Conservation (phyloP, 2,113 vertebrate genomes). For the Sceloporus tristichus region DNA sequence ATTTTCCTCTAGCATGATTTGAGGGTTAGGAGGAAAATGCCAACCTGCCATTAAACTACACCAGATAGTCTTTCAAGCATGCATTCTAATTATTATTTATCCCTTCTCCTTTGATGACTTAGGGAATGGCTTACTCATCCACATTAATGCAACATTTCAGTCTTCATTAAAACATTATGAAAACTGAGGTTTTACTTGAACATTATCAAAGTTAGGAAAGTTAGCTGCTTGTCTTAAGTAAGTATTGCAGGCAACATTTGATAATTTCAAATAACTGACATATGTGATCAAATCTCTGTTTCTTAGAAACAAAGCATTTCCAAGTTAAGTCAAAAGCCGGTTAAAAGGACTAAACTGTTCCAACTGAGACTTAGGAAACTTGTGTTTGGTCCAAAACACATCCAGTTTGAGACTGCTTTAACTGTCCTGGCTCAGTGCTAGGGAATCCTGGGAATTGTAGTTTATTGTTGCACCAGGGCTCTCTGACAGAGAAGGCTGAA, state of each 20-base stretch:
- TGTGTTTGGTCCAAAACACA: no score
- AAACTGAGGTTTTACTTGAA: conserved; percentile 31
- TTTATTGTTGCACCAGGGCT: no score
- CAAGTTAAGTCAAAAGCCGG: neutral
- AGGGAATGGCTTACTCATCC: conserved; percentile 34
- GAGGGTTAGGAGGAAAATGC: conserved; percentile 37
- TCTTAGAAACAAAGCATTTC: neutral
- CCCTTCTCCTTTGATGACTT: conserved; percentile 33
- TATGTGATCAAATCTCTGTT: neutral
- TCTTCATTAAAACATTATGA: conserved; percentile 33
- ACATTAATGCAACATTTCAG: conserved; percentile 31
- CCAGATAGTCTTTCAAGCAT: conserved; percentile 40
- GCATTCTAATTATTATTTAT: conserved; percentile 47
- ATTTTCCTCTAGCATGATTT: conserved; percentile 34
- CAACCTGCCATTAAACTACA: conserved; percentile 40
- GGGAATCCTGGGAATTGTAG: no score
- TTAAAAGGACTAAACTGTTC: neutral
- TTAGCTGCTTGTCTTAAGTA: conserved; percentile 15
- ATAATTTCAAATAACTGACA: neutral
- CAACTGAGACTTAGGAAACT: no score
- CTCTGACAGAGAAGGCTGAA: no score
- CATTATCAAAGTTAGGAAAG: conserved; percentile 21
- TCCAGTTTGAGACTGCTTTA: neutral
- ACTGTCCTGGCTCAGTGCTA: no score
- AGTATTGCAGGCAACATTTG: neutral